Evolutionary conservation across 2,113 vertebrate genomes (phyloP), one percentile per base, ranked within the genome.

Genomic region (Mormyrus lacerda): DNA sequence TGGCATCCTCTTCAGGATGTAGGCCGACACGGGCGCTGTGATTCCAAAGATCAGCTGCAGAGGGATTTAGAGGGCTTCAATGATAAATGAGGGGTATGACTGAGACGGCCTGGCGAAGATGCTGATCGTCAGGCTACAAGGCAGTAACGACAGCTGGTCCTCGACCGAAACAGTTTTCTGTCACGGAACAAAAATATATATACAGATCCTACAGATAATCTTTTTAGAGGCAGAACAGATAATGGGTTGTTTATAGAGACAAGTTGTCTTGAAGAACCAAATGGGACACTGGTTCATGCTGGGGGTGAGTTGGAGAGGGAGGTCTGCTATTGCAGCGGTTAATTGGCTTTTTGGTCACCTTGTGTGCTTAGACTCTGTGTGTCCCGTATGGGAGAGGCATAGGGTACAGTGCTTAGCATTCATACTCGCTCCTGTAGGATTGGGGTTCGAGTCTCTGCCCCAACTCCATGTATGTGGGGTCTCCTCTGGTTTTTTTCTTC

Each of bases 171-270:
- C 73, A 79, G 73, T 42, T 79, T 42, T 19, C 73, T 79, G 73
- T 79, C 35, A 79, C 17, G 73, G 73, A 79, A 76, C 73, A 39
- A 42, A 79, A 19, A 79, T 79, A 79, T 42, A 76, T 76, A 79
- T 7, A 79, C 73, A 79, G 73, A 79, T 79, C 73, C 35, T 79
- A 79, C 73, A 79, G 73, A 42, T 79, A 79, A 19, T 84, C 27
- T 45, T 55, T n/a, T 85, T 45, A 50, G 11, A 50, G 6, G 24
- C 83, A 85, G 83, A 85, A 47, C 24, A 79, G 73, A 79, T 76
- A 76, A 76, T 79, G 73, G 73, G 31, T 79, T 79, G 73, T 79
- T 79, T 79, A 79, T 79, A 39, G 73, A 79, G 73, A 79, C 42
- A 17, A 79, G 31, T 47, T 85, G 83, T 85, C 8, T 48, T 21